Base-by-base conservation (phyloP, 2,113 vertebrate genomes). In the Progne subis region DNA sequence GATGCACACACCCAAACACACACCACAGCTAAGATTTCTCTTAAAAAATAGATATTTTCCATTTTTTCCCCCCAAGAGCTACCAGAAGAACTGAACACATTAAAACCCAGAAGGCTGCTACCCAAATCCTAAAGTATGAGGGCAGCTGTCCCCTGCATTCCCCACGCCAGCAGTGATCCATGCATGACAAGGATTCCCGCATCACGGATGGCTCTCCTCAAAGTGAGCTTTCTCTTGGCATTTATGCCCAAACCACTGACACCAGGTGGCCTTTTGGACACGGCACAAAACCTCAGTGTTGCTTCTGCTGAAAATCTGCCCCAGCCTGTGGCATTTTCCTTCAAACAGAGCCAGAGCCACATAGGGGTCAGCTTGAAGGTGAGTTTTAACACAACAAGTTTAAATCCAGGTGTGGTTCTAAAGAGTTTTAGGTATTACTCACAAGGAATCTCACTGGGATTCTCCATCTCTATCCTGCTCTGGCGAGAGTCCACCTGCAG, bases 51-150 rank as follows among this genome's bases (percentile, higher is more conserved):
- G 14, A 12, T 5, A 46, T n/a, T 57, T 37, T 3, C 15, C 44
- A 4, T 41, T 79, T 49, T 37, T 49, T 6, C 0, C 32, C 24
- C 21, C 14, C n/a, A 50, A 29, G 34, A 29, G 18, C n/a, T 47
- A 24, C 12, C 31, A 70, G 49, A 19, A 7, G 11, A 93, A 50
- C 5, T 25, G 29, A 56, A 25, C 6, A 5, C 19, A 21, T 23
- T 34, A 70, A 55, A 59, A 23, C 3, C 6, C 1, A 68, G 23
- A 7, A 61, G 18, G 17, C n/a, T 53, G 37, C n/a, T 7, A 4
- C 65, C 14, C 1, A 88, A 14, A 44, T 11, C 20, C 67, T 9
- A 0, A 17, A 57, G 55, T 67, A 32, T 0, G 0, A 26, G 2
- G 7, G 50, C 50, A 59, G 71, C 28, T 52, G 39, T 8, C 44